These are phyloP conservation scores for Sterna hirundo DNA, from an alignment of 2,113 vertebrate species.

Conservation along the genomic window DNA sequence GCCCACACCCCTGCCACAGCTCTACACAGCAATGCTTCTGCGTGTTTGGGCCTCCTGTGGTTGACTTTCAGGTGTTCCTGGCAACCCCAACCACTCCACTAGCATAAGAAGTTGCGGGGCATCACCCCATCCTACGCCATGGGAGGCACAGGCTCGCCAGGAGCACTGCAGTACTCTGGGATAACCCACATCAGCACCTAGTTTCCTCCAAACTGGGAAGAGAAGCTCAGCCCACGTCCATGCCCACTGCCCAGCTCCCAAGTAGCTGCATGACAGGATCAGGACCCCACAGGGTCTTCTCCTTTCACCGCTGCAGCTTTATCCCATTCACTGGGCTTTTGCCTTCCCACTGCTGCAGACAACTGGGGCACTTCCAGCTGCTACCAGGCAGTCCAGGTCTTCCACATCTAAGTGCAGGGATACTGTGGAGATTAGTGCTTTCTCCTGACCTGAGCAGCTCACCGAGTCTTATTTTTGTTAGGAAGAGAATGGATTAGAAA, in stretches of 20 bases:
- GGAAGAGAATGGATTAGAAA: slow-evolving; percentile 30
- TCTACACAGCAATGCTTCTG: too few species aligned
- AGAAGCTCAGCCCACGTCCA: background rate
- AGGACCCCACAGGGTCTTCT: background rate
- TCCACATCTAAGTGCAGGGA: background rate
- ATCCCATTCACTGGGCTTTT: rapidly evolving
- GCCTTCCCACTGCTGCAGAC: background rate
- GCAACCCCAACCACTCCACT: background rate
- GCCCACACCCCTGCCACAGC: background rate
- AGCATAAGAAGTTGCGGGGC: background rate
- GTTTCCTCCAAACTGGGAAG: background rate
- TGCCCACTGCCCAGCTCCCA: background rate
- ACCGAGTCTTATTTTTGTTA: background rate
- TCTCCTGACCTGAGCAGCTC: slow-evolving; percentile 18
- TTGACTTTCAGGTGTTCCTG: background rate
- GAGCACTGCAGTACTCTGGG: background rate
- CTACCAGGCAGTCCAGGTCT: background rate
- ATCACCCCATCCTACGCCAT: rapidly evolving
- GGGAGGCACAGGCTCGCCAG: background rate
- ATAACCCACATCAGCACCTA: background rate
- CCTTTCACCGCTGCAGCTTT: background rate
- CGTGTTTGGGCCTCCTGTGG: background rate
- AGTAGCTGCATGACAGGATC: background rate
- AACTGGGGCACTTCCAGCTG: rapidly evolving
- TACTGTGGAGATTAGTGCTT: background rate